Base-by-base conservation (phyloP, 2,113 vertebrate species). In the Aptenodytes patagonicus region DNA sequence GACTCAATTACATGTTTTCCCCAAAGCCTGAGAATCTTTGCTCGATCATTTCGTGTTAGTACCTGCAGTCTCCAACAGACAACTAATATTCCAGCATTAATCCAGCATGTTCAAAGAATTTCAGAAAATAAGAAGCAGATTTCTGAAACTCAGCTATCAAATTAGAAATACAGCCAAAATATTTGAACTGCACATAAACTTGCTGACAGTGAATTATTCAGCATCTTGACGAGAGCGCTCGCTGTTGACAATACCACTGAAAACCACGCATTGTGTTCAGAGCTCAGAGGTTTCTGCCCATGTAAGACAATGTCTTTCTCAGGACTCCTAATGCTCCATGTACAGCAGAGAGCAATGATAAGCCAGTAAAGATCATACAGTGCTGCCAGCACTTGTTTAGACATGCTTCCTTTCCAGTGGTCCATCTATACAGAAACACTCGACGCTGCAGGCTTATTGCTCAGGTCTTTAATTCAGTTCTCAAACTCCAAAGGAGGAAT, bases 241-340 rank as follows among this genome's bases (percentile, higher is more conserved):
- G 0, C 34, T 76, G 81, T 18, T 85, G 57, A 91, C 61, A 83
- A n/a, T 2, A 47, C n/a, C 60, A 36, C 69, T 42, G 46, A 91
- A 95, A 94, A 26, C 70, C 72, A 79, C 28, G 2, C 61, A 29
- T 7, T 13, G 5, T 26, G 52, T 24, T 64, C 58, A 58, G 83
- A 88, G 92, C 73, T 42, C 65, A 28, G 88, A 96, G 65, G 47
- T 38, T 91, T 82, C 86, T 95, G 86, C 73, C 88, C 86, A 79
- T 55, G 68, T 65, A 84, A 84, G 93, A 94, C 83, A 62, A 84
- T 15, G 80, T 65, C 80, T 68, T 87, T 82, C 91, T 93, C 78
- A 72, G 34, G 69, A 79, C 18, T 83, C 40, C 44, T 15, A 24
- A 28, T 4, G 40, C 32, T 65, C 70, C 14, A 0, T 7, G 49